Conservation (phyloP, 1,140 invertebrate species). For the Apolygus lucorum region DNA sequence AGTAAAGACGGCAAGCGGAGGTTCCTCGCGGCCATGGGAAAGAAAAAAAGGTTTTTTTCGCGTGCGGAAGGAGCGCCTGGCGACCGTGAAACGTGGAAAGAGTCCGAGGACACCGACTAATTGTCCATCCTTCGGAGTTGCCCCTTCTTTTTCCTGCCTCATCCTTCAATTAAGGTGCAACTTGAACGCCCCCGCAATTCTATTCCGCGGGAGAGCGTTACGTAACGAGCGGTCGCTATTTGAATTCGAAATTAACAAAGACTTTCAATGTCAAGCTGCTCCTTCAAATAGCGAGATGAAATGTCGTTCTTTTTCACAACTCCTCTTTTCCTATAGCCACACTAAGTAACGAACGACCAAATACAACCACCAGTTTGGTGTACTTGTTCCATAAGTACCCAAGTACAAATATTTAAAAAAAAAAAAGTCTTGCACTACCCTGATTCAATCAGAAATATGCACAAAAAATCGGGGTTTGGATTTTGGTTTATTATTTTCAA, state of each 20-base stretch:
- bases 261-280: constrained; percentile 11
- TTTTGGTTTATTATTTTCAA: too few relatives aligned
- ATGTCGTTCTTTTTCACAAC: too few relatives aligned
- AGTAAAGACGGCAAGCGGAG: not conserved
- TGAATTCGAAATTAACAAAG: not conserved
- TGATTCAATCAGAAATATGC: too few relatives aligned
- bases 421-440: too few relatives aligned
- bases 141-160: not conserved
- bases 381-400: too few relatives aligned
- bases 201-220: not conserved
- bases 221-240: not conserved
- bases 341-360: too few relatives aligned
- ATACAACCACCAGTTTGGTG: too few relatives aligned
- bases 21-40: not conserved
- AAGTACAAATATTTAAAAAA: too few relatives aligned
- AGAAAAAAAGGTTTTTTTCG: not conserved
- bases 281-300: too few relatives aligned
- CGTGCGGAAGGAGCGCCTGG: constrained; percentile 9
- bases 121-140: not conserved
- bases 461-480: too few relatives aligned
- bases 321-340: too few relatives aligned
- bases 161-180: not conserved
- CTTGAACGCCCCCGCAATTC: not conserved
- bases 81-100: constrained; percentile 14
- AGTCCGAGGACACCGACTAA: constrained; percentile 4